These are phyloP conservation scores for Uropsilus gracilis DNA, from an alignment of 2,113 vertebrate species.

Conservation along the genomic window DNA sequence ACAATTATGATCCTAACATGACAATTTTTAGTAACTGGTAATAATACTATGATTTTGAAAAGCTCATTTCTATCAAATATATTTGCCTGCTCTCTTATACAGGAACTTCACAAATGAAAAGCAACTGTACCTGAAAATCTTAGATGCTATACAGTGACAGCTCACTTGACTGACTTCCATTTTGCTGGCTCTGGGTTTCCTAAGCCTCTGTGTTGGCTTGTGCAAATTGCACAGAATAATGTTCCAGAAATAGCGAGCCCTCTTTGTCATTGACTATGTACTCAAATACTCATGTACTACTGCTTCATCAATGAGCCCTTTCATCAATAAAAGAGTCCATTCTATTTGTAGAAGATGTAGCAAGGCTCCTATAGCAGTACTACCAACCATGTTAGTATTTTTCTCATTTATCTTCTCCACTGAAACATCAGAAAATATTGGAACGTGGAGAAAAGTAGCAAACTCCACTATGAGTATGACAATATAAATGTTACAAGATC, in stretches of 20 bases:
- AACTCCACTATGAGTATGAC: not conserved
- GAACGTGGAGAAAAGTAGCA: not conserved
- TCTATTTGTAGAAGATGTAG: not conserved
- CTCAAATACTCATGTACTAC: not conserved
- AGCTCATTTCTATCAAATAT: conserved; percentile 30
- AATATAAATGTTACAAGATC: not conserved
- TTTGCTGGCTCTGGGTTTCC: not conserved
- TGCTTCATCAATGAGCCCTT: not conserved
- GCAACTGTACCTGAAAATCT: not conserved
- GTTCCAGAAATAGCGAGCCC: not conserved
- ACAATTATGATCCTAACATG: not conserved
- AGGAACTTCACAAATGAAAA: conserved; percentile 6
- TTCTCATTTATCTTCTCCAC: not conserved
- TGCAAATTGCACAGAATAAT: not conserved
- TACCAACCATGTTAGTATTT: not conserved
- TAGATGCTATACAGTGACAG: not conserved
- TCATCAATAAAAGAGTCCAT: not conserved
- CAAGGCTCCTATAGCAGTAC: not conserved
- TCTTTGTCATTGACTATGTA: not conserved
- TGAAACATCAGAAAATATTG: not conserved
- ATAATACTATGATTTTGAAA: not conserved
- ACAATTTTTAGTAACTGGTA: not conserved
- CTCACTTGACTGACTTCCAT: not conserved
- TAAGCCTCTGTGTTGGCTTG: not conserved
- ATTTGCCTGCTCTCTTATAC: not conserved